Evolutionary conservation across 1,140 invertebrate species (phyloP).

Genomic region (Ooceraea biroi): DNA sequence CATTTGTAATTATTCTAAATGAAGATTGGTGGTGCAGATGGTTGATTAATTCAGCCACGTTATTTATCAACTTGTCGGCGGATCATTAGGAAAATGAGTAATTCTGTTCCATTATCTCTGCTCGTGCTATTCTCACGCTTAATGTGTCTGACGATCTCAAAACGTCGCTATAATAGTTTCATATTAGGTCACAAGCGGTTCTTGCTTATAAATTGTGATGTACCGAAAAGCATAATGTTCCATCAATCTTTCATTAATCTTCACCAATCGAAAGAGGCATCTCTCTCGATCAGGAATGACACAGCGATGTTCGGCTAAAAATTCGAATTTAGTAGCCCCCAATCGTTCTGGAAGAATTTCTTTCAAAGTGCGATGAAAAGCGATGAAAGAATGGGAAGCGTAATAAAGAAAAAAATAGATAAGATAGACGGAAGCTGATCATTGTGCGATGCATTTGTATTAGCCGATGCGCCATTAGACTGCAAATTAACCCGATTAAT

Average conservation of each 20-base stretch:
- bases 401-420: slow-evolving; percentile 21
- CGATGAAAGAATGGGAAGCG: slow-evolving; percentile 37
- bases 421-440: background rate
- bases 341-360: slow-evolving; percentile 30
- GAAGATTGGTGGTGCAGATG: slow-evolving; percentile 45
- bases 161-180: background rate
- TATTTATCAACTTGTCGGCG: slow-evolving; percentile 57
- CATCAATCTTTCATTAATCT: background rate
- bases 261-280: background rate
- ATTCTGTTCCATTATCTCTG: slow-evolving; percentile 42
- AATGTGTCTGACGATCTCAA: slow-evolving; percentile 20
- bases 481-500: slow-evolving; percentile 74
- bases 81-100: slow-evolving; percentile 52
- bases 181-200: background rate
- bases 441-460: slow-evolving; percentile 43
- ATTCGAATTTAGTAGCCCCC: background rate
- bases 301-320: background rate
- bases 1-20: slow-evolving; percentile 60
- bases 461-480: slow-evolving; percentile 28
- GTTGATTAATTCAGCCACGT: slow-evolving; percentile 41
- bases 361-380: slow-evolving; percentile 22
- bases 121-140: background rate
- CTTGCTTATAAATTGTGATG: background rate
- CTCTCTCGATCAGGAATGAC: background rate
- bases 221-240: slow-evolving; percentile 20